A percentile compares a stretch with the other conserved stretches of the same genome.
Conservation (phyloP, 2,888 invertebrate species). For the Drosophila yooni region DNA sequence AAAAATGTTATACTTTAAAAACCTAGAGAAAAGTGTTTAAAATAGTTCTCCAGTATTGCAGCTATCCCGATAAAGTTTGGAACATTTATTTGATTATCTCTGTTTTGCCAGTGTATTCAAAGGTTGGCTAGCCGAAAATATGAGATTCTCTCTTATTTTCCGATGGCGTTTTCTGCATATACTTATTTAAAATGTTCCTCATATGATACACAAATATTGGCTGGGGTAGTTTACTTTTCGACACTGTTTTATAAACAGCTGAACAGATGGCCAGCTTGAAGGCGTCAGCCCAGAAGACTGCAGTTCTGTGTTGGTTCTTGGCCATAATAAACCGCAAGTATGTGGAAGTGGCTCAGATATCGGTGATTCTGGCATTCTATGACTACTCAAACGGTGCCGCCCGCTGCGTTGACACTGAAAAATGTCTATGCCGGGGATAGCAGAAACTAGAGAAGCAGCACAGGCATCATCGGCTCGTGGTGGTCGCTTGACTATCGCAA, state of each 20-base stretch:
- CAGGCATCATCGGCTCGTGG: conserved; percentile 16
- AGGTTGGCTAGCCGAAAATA: background rate
- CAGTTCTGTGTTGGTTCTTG: conserved; percentile 53
- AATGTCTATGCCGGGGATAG: conserved; percentile 57
- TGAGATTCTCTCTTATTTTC: background rate
- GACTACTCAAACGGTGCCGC: conserved; percentile 68
- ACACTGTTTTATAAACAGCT: background rate
- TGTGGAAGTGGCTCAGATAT: conserved; percentile 62
- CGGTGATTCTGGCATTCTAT: conserved; percentile 37
- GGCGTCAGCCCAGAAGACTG: background rate
- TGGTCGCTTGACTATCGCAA: conserved; percentile 31
- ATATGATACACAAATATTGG: background rate
- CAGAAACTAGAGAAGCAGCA: background rate
- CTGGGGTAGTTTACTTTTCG: conserved; percentile 1
- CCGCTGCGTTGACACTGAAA: conserved; percentile 78
- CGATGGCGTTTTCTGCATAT: background rate
- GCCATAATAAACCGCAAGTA: conserved; percentile 62
- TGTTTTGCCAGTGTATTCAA: background rate
- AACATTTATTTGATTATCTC: background rate
- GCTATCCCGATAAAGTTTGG: background rate
- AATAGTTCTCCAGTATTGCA: background rate
- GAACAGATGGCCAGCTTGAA: background rate
- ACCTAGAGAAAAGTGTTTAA: too few species aligned
- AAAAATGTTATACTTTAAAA: background rate
- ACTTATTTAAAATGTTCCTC: background rate